Conservation (phyloP, 2,797 vertebrate genomes). For the Apogon talboti region DNA sequence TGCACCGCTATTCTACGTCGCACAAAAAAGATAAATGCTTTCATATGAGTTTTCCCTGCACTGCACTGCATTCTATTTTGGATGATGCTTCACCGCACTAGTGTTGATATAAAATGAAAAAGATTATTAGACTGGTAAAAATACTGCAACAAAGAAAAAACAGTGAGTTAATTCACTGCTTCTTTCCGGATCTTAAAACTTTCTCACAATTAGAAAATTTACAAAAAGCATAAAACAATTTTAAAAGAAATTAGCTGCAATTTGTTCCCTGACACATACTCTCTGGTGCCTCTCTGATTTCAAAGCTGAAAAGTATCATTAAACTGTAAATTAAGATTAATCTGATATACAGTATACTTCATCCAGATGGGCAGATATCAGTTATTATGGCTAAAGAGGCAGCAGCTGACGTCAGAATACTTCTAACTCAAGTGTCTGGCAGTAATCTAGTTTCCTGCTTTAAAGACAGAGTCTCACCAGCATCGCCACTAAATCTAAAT, state of each 20-base stretch:
- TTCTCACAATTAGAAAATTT: constrained; percentile 5
- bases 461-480: constrained; percentile 54
- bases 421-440: constrained; percentile 11
- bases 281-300: constrained; percentile 8
- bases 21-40: constrained; percentile 18
- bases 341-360: constrained; percentile 2
- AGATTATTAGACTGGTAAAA: constrained; percentile 3
- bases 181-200: constrained; percentile 6
- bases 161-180: not conserved
- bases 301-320: constrained; percentile 1
- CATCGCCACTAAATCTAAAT: constrained; percentile 77
- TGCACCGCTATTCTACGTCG: constrained; percentile 12
- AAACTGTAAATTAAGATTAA: constrained; percentile 12
- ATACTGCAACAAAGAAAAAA: not conserved
- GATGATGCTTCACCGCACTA: constrained; percentile 2
- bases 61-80: not conserved
- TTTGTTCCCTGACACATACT: not conserved
- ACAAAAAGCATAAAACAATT: constrained; percentile 11
- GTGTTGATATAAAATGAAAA: constrained; percentile 6
- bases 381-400: constrained; percentile 12
- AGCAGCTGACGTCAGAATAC: constrained; percentile 17
- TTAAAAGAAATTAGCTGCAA: not conserved
- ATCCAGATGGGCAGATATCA: constrained; percentile 17
- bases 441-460: constrained; percentile 65
- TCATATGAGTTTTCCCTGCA: constrained; percentile 2